Base-by-base conservation (phyloP, 2,888 invertebrate genomes). In the Phania funesta region DNA sequence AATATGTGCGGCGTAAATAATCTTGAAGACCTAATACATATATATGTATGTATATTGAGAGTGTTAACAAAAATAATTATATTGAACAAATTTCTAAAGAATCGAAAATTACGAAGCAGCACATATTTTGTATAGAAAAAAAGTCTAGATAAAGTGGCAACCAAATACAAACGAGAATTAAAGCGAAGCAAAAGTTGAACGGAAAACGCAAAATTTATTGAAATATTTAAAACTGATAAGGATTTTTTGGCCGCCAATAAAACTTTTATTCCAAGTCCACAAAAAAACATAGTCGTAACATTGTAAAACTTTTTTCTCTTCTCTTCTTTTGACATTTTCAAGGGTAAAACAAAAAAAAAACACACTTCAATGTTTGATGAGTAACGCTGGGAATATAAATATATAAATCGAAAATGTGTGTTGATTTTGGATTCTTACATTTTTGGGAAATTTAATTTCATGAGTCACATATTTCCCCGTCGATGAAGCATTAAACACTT, bases 401-500 rank as follows among this genome's bases (percentile, higher is more conserved):
- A 68, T 38, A n/a, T n/a, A n/a, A n/a, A n/a, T n/a, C n/a, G n/a
- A 68, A 48, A 41, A 46, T 26, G 5, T 32, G 3, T 9, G 0
- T 44, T 13, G 32, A 22, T 29, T 48, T 16, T 9, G 0, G 26
- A 20, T 80, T 80, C 88, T 89, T 87, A 89, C 89, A 85, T 89
- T 89, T 86, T 87, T 87, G 24, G 89, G 89, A 85, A 87, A 89
- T 85, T 85, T 87, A 46, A 89, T 87, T 80, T 89, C 89, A 73
- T 86, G 87, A 83, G 87, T 86, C 78, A 89, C 89, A 84, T 88
- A 89, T 87, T 86, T 87, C 8, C 84, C 89, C 3, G 88, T 86
- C 67, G 87, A 86, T 16, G 89, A 89, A 44, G 86, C 85, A 83
- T 89, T 88, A 48, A 86, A 85, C 58, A 89, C 86, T 62, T 88